Evolutionary conservation across 2,797 vertebrate species (phyloP), one percentile per base, ranked within the genome.

Genomic region (Gambelia wislizenii): DNA sequence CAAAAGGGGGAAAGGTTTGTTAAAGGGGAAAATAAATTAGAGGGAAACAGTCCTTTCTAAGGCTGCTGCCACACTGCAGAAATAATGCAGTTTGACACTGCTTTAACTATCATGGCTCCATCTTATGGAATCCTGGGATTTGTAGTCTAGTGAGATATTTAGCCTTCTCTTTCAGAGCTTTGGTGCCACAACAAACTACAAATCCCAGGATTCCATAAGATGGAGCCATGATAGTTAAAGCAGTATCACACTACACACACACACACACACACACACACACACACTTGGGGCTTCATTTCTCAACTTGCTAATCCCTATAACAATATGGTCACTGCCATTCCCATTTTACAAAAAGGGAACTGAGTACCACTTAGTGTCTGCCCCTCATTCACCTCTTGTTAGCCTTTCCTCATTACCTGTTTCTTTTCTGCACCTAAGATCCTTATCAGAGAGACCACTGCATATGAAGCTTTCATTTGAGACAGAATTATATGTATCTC

Each of bases 381-480:
- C 36, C n/a, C 42, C 27, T 22, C 27, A 36, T 84, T 52, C 67
- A 54, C 47, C 49, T 9, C n/a, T 39, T 33, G 22, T 49, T 69
- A 74, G 6, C 44, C 70, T 81, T 0, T 0, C 0, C 0, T 79
- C 79, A 83, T 2, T 44, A 90, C 64, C 83, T 33, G 13, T 74
- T 39, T 27, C n/a, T 8, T 2, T 70, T 70, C 20, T 36, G 33
- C 12, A 4, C 44, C 30, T 59, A 33, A 72, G 36, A 44, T 59
- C 39, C 14, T 56, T 52, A 56, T 85, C 52, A 44, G 52, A 25
- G 52, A 85, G 30, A 25, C 39, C 6, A 42, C 14, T 44, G 14
- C 70, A 75, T 56, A 75, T 56, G 59, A 91, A 94, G 74, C 86
- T 61, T n/a, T 13, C 89, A 80, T 85, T 47, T 22, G 92, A 86